Conservation (phyloP, 2,888 invertebrate genomes). For the Amiota mariae region DNA sequence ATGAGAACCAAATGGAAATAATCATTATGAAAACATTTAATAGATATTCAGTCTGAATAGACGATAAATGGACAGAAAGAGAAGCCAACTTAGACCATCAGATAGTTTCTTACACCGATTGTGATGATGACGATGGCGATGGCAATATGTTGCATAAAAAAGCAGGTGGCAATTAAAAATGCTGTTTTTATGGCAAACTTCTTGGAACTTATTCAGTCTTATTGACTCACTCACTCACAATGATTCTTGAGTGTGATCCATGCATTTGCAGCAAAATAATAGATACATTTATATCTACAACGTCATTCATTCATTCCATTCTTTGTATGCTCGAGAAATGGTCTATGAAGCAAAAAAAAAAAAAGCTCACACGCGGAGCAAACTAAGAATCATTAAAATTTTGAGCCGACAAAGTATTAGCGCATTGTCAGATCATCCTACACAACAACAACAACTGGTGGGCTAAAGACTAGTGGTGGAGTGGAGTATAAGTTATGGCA, state of each 20-base stretch:
- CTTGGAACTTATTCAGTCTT: conserved; percentile 47
- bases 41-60: no score
- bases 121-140: neutral
- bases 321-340: conserved; percentile 10
- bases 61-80: no score
- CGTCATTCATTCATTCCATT: neutral
- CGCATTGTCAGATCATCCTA: conserved; percentile 24
- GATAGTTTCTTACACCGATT: no score
- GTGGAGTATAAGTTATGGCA: conserved; percentile 38
- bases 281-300: neutral
- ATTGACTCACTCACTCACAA: no score
- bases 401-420: conserved; percentile 16
- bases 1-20: no score
- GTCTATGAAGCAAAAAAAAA: conserved; percentile 8
- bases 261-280: conserved; percentile 30
- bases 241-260: no score
- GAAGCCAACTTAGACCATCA: no score
- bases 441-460: neutral
- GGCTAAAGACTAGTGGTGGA: no score
- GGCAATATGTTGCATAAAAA: conserved; percentile 16
- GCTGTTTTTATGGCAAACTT: conserved; percentile 60
- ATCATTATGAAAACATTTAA: no score
- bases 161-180: conserved; percentile 64
- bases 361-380: neutral
- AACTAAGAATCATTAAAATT: conserved; percentile 22